Evolutionary conservation across 1,140 invertebrate species (phyloP).

Genomic region (Panagrolaimus sp.): DNA sequence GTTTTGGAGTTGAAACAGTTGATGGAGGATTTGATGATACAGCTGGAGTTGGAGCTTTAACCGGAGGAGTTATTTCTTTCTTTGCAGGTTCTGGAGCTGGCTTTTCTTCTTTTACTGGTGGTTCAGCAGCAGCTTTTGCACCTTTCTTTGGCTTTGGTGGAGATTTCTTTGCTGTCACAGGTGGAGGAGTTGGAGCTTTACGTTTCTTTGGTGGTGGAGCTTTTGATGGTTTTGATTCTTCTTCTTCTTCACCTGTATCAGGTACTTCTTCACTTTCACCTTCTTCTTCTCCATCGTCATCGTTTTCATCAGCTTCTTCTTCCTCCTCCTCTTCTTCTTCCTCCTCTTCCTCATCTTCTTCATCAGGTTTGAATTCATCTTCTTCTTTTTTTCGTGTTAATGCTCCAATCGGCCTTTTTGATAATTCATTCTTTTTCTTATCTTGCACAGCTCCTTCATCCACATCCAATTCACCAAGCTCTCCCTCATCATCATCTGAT

Average conservation of each 20-base stretch:
- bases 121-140: background rate
- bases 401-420: constrained; percentile 15
- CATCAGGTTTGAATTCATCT: constrained; percentile 29
- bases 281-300: constrained; percentile 17
- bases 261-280: constrained; percentile 2
- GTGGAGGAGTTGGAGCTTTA: constrained; percentile 1
- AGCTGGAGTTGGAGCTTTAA: background rate
- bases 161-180: background rate
- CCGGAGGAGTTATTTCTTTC: background rate
- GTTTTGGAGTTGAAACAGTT: background rate
- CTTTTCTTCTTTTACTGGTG: background rate
- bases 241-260: background rate
- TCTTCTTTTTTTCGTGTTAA: constrained; percentile 10
- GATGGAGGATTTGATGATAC: background rate
- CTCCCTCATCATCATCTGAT: constrained; percentile 15
- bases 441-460: constrained; percentile 17
- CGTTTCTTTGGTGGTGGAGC: background rate
- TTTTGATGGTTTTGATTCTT: background rate
- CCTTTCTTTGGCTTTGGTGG: background rate
- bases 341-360: constrained; percentile 15
- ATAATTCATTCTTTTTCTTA: background rate
- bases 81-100: background rate
- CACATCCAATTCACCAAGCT: constrained; percentile 23
- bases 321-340: constrained; percentile 30
- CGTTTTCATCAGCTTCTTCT: too few species aligned